phyloP scores from a whole-genome alignment of 1,140 invertebrate species.

The Dendrolimus kikuchii region DNA sequence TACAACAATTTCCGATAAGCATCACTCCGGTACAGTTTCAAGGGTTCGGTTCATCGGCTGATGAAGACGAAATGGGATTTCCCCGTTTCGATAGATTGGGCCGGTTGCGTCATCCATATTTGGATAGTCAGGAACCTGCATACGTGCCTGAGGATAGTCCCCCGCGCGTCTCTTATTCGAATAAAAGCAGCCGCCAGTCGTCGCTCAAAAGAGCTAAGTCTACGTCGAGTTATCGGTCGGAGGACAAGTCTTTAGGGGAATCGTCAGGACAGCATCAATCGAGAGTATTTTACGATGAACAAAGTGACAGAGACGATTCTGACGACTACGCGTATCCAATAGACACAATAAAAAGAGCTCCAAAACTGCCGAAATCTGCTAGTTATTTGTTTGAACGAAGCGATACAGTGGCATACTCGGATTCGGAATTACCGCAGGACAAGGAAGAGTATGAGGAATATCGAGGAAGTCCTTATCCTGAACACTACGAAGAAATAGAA shows the following conservation, averaged over 20 bases:
- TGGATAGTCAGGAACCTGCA: conserved; percentile 61
- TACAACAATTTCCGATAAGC: conserved; percentile 53
- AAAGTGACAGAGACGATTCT: conserved; percentile 61
- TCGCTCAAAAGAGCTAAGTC: conserved; percentile 56
- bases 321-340: conserved; percentile 68
- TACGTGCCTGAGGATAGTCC: conserved; percentile 58
- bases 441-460: conserved; percentile 63
- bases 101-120: conserved; percentile 67
- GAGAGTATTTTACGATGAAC: conserved; percentile 47
- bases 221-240: conserved; percentile 32
- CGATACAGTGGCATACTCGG: conserved; percentile 60
- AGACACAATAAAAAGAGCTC: conserved; percentile 68
- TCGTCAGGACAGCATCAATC: conserved; percentile 45
- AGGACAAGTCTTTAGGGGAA: conserved; percentile 43
- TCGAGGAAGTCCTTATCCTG: conserved; percentile 58
- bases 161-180: conserved; percentile 55
- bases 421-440: conserved; percentile 57
- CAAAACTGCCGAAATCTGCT: conserved; percentile 54
- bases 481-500: conserved; percentile 58
- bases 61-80: conserved; percentile 77
- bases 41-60: conserved; percentile 74
- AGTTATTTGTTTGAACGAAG: conserved; percentile 61
- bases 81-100: conserved; percentile 74
- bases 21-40: conserved; percentile 71
- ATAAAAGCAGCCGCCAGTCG: conserved; percentile 59